These are phyloP conservation scores for Caenorhabditis sp. DNA, from an alignment of 2,888 invertebrate species.

Conservation along the genomic window DNA sequence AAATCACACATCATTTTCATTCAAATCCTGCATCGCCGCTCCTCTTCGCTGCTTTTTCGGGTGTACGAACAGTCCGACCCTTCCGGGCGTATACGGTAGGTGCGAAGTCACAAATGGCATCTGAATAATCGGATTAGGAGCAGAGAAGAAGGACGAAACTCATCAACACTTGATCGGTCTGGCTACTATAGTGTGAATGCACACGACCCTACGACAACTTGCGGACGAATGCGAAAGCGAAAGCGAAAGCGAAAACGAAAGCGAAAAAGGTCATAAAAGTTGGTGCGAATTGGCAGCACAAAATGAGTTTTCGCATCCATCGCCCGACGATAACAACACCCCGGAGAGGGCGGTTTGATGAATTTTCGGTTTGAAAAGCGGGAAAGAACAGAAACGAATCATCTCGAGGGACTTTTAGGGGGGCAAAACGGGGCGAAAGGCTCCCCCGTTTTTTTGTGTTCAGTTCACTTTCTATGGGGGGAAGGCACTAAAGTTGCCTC, in stretches of 20 bases:
- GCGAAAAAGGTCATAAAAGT: too few species aligned
- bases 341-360: slow-evolving; percentile 36
- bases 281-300: slow-evolving; percentile 32
- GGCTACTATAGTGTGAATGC: too few species aligned
- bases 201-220: too few species aligned
- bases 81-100: slow-evolving; percentile 48
- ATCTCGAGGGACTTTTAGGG: too few species aligned
- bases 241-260: neutral
- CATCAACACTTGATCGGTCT: too few species aligned
- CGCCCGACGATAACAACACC: slow-evolving; percentile 36
- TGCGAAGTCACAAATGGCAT: slow-evolving; percentile 59
- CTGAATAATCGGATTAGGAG: slow-evolving; percentile 10
- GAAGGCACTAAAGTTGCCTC: too few species aligned
- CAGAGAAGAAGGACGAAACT: neutral
- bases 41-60: slow-evolving; percentile 16
- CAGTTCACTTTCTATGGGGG: too few species aligned
- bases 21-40: slow-evolving; percentile 19
- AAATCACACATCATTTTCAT: slow-evolving; percentile 41
- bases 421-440: too few species aligned
- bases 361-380: too few species aligned
- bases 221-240: slow-evolving; percentile 4
- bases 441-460: too few species aligned
- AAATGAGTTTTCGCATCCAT: neutral
- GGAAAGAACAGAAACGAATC: too few species aligned
- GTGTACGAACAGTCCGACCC: slow-evolving; percentile 46